Conservation (phyloP, 1,140 invertebrate genomes). For the Leptoteleia sp. region DNA sequence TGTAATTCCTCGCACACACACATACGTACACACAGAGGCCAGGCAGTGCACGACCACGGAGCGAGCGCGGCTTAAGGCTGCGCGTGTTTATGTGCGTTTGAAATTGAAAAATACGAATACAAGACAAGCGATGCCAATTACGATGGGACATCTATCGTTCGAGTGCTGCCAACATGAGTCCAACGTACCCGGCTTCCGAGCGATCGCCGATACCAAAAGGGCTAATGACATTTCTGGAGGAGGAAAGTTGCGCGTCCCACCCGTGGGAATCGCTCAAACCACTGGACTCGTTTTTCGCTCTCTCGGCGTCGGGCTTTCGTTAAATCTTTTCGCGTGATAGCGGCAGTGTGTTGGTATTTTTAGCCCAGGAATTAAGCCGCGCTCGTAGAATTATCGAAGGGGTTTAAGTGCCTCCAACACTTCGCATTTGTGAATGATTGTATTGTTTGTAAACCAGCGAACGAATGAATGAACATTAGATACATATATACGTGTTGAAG, state of each 20-base stretch:
- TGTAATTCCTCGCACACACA: conserved; percentile 10
- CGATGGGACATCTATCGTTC: conserved; percentile 64
- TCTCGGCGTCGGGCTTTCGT: no score
- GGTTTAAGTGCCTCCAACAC: no score
- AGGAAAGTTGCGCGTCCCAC: conserved; percentile 57
- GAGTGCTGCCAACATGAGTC: conserved; percentile 38
- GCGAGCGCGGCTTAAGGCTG: conserved; percentile 1
- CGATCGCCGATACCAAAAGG: conserved; percentile 63
- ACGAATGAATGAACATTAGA: no score
- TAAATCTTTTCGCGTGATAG: no score
- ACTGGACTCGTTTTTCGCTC: no score
- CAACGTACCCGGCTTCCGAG: conserved; percentile 56
- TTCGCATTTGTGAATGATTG: no score
- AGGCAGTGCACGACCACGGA: background rate
- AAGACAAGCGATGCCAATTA: conserved; percentile 66
- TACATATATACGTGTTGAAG: no score
- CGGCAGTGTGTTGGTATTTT: no score
- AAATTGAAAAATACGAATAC: conserved; percentile 63
- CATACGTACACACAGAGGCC: conserved; percentile 6
- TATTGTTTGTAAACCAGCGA: no score
- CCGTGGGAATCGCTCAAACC: conserved; percentile 54
- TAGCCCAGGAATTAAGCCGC: no score
- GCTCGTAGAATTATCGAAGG: no score
- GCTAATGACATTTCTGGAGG: conserved; percentile 61
- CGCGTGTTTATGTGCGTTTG: conserved; percentile 47